Conservation (phyloP, 37 sponge, comb jelly and placozoan genomes). For the Diacarnus erythraeanus region DNA sequence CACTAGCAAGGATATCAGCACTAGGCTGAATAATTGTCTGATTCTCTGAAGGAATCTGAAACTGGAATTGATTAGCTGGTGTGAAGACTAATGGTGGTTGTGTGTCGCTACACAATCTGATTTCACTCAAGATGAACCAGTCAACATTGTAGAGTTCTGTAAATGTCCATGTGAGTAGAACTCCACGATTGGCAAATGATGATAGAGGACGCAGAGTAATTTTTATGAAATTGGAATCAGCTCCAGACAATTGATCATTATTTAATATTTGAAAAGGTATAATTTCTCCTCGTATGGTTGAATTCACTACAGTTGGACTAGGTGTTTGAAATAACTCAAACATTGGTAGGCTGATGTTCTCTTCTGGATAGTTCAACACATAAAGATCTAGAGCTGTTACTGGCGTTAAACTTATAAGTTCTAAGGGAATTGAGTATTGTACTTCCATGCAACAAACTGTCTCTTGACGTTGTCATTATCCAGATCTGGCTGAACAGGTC, state of each 20-base stretch:
- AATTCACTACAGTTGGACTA: not conserved
- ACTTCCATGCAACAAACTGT: not conserved
- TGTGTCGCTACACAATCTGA: slow-evolving; percentile 12
- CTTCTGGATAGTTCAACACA: slow-evolving; percentile 28
- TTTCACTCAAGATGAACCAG: slow-evolving; percentile 53
- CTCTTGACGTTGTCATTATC: not conserved
- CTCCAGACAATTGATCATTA: slow-evolving; percentile 13
- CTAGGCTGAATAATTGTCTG: not conserved
- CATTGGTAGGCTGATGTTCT: slow-evolving; percentile 20
- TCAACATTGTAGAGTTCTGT: slow-evolving; percentile 17
- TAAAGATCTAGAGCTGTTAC: slow-evolving; percentile 14
- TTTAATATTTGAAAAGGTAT: not conserved
- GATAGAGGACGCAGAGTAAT: not conserved
- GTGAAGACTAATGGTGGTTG: slow-evolving; percentile 18
- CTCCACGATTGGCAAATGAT: not conserved
- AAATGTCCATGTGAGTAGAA: not conserved
- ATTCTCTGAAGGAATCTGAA: not conserved
- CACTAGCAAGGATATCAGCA: slow-evolving; percentile 9
- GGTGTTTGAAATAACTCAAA: not conserved
- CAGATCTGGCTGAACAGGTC: not conserved
- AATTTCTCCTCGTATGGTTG: not conserved
- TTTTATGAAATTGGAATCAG: slow-evolving; percentile 3
- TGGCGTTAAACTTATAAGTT: not conserved
- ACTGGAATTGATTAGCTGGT: not conserved
- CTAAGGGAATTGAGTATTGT: not conserved